These are phyloP conservation scores for Capromys pilorides DNA, from an alignment of 2,797 vertebrate species.

Conservation along the genomic window DNA sequence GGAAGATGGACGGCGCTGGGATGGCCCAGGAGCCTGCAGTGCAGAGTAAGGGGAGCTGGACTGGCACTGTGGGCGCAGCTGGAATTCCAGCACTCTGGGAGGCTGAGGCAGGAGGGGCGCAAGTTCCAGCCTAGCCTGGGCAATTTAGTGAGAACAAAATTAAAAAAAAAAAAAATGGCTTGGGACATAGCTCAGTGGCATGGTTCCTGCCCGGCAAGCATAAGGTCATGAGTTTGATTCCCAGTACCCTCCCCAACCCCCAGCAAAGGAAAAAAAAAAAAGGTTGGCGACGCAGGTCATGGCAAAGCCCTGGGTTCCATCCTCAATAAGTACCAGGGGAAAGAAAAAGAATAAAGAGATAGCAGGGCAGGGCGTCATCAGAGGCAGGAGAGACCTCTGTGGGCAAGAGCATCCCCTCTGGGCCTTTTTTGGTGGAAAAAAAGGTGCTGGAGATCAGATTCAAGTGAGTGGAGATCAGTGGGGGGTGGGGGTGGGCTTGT, in stretches of 20 bases:
- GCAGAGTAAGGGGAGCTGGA: background rate
- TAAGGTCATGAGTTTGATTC: too few relatives aligned
- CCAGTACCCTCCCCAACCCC: too few relatives aligned
- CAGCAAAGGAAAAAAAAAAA: background rate
- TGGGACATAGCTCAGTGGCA: background rate
- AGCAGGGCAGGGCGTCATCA: too few relatives aligned
- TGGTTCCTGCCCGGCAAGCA: too few relatives aligned
- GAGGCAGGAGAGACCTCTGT: background rate
- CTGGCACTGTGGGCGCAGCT: background rate
- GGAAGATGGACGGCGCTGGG: slow-evolving; percentile 68
- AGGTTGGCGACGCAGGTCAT: background rate
- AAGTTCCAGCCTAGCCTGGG: background rate
- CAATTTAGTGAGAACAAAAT: background rate
- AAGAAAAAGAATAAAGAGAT: background rate
- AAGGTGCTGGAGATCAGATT: background rate
- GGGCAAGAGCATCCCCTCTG: background rate
- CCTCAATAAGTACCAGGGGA: background rate
- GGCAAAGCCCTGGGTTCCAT: background rate
- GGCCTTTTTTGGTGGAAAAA: background rate
- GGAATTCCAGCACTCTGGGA: background rate
- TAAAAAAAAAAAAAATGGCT: background rate
- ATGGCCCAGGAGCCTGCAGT: slow-evolving; percentile 72
- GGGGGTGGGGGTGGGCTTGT: rapidly evolving
- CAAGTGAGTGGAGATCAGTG: background rate
- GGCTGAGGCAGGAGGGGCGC: background rate